Evolutionary conservation across 2,797 vertebrate species (phyloP), one percentile per base, ranked within the genome.

Genomic region (Tapera naevia): DNA sequence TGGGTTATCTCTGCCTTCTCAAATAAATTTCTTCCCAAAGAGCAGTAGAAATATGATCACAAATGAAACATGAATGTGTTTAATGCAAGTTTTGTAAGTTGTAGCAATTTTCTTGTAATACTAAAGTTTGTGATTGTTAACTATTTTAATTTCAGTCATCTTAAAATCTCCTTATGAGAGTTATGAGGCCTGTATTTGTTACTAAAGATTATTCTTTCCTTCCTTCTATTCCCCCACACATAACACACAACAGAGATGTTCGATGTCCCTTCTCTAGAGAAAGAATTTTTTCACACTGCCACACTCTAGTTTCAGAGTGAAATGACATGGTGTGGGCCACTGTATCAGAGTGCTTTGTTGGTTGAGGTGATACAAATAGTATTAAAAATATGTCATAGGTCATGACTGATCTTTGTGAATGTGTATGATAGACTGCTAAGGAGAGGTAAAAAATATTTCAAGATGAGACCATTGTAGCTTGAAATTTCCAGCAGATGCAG

Each of bases 361-460:
- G n/a, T 69, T 75, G 51, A 10, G 9, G 13, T 75, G 39, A 46
- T 50, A 23, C 22, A 69, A 23, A 24, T 19, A 45, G 17, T 32
- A 28, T 28, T 48, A 11, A 27, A 54, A 41, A 51, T 21, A 46
- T 27, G 13, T 27, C 33, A 1, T 21, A 78, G 27, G 65, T 67
- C 27, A 18, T n/a, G 37, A 45, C 17, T 56, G 46, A 54, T 65
- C 57, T 43, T 56, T 64, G n/a, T 70, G 57, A 78, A 33, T 53
- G 23, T 56, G 32, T 65, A 30, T 0, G 0, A 23, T 13, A 62
- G 45, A 13, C n/a, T 53, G 2, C 18, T 70, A 35, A 58, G 35
- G 56, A 85, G 19, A 50, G 27, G 28, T 80, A 33, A 56, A 50
- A 90, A 82, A 7, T n/a, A 81, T 30, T 87, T 60, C 62, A 37